phyloP scores from a whole-genome alignment of 2,113 vertebrate genomes.

The Neolamprologus hecqui region DNA sequence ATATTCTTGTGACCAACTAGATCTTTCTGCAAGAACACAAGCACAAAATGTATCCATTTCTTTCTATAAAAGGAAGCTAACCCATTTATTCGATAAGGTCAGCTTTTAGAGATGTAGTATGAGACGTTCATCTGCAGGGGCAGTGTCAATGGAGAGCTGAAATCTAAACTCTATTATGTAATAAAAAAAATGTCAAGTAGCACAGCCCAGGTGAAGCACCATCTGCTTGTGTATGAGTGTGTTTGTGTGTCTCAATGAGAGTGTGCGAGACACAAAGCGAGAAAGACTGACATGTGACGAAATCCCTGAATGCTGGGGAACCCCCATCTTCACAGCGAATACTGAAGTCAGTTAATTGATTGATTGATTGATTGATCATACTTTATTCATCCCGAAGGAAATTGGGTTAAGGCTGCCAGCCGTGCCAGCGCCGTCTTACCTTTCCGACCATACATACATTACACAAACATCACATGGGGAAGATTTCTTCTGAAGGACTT shows the following conservation, averaged over 20 bases:
- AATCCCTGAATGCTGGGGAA: neutral
- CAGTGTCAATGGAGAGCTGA: neutral
- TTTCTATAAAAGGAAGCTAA: neutral
- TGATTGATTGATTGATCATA: neutral
- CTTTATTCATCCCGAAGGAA: neutral
- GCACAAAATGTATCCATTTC: neutral
- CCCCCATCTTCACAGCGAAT: neutral
- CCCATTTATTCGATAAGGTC: neutral
- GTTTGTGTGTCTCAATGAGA: neutral
- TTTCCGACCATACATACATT: neutral
- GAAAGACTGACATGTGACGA: neutral
- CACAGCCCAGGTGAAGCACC: neutral
- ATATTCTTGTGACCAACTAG: constrained; percentile 97
- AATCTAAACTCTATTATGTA: constrained; percentile 10
- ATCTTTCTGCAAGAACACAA: constrained; percentile 77
- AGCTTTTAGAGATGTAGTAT: neutral
- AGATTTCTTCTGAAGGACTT: neutral
- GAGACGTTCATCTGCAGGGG: neutral
- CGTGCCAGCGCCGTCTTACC: neutral
- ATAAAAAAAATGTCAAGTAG: constrained; percentile 15
- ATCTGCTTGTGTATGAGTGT: neutral
- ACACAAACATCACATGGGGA: neutral
- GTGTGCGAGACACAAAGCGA: neutral
- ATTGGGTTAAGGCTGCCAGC: neutral
- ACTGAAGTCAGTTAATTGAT: neutral